These are phyloP conservation scores for Capreolus pygargus DNA, from an alignment of 2,113 vertebrate species.

Conservation along the genomic window DNA sequence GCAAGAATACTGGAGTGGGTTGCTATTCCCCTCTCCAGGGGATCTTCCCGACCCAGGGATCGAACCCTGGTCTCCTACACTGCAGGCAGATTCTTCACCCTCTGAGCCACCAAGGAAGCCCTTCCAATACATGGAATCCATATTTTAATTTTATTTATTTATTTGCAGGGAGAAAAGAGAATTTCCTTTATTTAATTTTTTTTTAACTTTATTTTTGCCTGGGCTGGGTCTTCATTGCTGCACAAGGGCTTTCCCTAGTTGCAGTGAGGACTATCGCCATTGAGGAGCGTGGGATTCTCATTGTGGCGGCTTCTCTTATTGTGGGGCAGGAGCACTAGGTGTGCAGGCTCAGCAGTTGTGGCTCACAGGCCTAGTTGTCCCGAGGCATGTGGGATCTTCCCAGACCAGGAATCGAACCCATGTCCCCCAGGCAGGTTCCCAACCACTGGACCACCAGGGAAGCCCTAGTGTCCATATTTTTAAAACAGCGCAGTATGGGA, in stretches of 20 bases:
- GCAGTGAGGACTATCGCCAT: neutral
- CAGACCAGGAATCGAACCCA: neutral
- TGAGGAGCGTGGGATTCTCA: fast-evolving
- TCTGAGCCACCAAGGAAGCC: neutral
- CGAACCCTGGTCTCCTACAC: neutral
- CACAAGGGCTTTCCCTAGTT: neutral
- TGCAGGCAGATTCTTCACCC: neutral
- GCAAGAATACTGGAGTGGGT: neutral
- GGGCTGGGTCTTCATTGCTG: neutral
- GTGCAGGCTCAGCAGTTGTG: neutral
- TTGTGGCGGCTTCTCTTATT: neutral
- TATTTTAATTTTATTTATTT: neutral
- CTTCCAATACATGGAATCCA: neutral
- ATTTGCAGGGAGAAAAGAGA: neutral
- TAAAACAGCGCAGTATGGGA: neutral
- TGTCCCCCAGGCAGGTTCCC: neutral
- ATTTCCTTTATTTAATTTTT: neutral
- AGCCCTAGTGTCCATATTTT: neutral
- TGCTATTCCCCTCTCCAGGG: neutral
- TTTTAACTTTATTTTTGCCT: neutral
- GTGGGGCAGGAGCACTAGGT: fast-evolving
- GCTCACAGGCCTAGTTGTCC: neutral
- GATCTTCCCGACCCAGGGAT: neutral
- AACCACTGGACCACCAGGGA: neutral
- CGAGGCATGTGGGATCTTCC: neutral